Percentiles rank a stretch among this genome's conserved stretches.
Conservation (phyloP, 2,797 vertebrate genomes). For the Epinephelus awoara region DNA sequence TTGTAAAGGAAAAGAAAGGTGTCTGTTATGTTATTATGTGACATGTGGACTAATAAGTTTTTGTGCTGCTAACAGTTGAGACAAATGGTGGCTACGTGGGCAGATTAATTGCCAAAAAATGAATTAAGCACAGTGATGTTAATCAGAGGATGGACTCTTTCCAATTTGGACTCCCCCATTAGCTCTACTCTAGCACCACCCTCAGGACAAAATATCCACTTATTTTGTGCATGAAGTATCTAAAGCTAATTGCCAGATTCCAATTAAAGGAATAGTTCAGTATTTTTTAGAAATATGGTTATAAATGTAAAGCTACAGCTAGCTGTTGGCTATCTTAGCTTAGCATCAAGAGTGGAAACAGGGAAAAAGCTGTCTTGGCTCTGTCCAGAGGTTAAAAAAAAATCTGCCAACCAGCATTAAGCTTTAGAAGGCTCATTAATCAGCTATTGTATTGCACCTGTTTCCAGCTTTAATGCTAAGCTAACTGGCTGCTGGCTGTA, state of each 20-base stretch:
- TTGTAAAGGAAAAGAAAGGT: slow-evolving; percentile 16
- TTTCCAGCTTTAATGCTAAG: slow-evolving; percentile 1
- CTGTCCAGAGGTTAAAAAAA: background rate
- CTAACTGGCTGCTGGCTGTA: background rate
- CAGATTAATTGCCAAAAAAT: slow-evolving; percentile 21
- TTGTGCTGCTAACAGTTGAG: background rate
- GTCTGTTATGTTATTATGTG: background rate
- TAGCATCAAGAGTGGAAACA: background rate
- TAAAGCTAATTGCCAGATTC: background rate
- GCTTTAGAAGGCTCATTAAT: background rate
- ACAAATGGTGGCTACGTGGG: background rate
- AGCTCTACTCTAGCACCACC: slow-evolving; percentile 31
- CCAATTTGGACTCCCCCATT: background rate
- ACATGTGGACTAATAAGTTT: background rate
- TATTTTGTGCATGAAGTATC: background rate
- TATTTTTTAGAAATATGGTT: background rate
- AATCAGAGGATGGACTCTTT: slow-evolving; percentile 22
- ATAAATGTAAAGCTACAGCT: background rate
- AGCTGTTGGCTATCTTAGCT: slow-evolving; percentile 1
- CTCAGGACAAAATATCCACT: slow-evolving; percentile 20
- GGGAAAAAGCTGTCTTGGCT: no score
- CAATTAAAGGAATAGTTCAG: background rate
- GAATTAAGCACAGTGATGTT: slow-evolving; percentile 10
- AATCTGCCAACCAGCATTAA: background rate
- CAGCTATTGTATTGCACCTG: background rate